These are phyloP conservation scores for Eriosoma lanigerum DNA, from an alignment of 1,140 invertebrate genomes.

Conservation along the genomic window DNA sequence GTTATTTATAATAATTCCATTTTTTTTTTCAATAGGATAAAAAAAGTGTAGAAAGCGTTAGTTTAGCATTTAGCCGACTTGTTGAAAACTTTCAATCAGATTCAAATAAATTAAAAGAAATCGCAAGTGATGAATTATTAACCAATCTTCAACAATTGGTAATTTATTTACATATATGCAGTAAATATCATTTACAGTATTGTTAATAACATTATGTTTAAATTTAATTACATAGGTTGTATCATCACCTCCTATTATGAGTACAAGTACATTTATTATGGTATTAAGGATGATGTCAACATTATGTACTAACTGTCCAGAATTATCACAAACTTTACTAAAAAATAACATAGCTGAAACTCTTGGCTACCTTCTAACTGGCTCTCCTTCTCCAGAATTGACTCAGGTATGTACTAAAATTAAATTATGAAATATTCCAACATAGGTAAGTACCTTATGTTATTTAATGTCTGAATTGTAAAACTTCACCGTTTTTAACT, in stretches of 20 bases:
- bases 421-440: too few species aligned
- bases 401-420: slow-evolving; percentile 10
- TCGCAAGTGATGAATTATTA: slow-evolving; percentile 87
- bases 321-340: slow-evolving; percentile 84
- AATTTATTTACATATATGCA: slow-evolving; percentile 55
- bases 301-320: slow-evolving; percentile 92
- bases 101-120: slow-evolving; percentile 86
- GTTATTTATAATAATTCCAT: slow-evolving; percentile 3
- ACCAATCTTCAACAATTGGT: slow-evolving; percentile 91
- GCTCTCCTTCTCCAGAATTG: slow-evolving; percentile 61
- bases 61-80: slow-evolving; percentile 90
- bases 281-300: slow-evolving; percentile 92
- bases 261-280: slow-evolving; percentile 91
- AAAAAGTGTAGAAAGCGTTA: slow-evolving; percentile 96
- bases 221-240: slow-evolving; percentile 67
- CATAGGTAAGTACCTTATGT: too few species aligned
- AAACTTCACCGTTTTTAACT: too few species aligned
- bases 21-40: slow-evolving; percentile 70
- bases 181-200: too few species aligned
- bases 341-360: slow-evolving; percentile 96
- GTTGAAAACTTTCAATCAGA: slow-evolving; percentile 97
- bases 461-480: too few species aligned
- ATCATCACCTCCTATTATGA: slow-evolving; percentile 88
- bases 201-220: not conserved
- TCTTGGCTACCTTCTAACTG: slow-evolving; percentile 85